Base-by-base conservation (phyloP, 2,797 vertebrate genomes). In the Anableps anableps region DNA sequence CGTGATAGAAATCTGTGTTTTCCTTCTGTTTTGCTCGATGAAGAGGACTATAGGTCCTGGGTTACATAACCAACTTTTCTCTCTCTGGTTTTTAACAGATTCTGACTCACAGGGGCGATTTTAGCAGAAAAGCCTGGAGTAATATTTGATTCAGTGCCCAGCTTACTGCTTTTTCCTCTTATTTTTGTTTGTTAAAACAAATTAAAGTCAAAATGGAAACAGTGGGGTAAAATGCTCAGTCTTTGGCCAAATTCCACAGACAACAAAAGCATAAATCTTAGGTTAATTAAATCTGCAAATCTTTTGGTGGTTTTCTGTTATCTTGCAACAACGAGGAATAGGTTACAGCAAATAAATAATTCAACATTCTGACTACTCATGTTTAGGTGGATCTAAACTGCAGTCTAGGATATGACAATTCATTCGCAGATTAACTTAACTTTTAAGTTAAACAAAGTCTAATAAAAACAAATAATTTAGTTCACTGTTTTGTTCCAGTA, bases 1-100 rank as follows among this genome's bases (percentile, higher is more conserved):
- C 23, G 23, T 45, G 10, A 79, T 11, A 3, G 38, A 36, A 75
- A 43, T 47, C 21, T 13, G n/a, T 64, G 31, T 62, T 10, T 19
- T n/a, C 66, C 11, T n/a, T 16, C 41, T 17, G 26, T 47, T 45
- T 45, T 19, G n/a, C 43, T 17, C 13, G 6, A 21, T 26, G 5
- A 21, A 38, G 41, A 71, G 43, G 3, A 8, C n/a, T 29, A 1
- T 58, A 36, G 29, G 50, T 26, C 55, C n/a, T 21, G 7, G 21
- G 26, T 88, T 81, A 80, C 50, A 21, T 51, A 84, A 85, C n/a
- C 31, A 21, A 64, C 48, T 36, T 48, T 62, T 62, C 47, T 76
- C n/a, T 62, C 41, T 19, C n/a, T n/a, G 19, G 38, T 64, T 62
- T 62, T 76, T 64, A 45, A 47, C 64, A 64, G 43, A 48, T 29